Evolutionary conservation across 2,113 vertebrate species (phyloP).

Genomic region (Naja naja): DNA sequence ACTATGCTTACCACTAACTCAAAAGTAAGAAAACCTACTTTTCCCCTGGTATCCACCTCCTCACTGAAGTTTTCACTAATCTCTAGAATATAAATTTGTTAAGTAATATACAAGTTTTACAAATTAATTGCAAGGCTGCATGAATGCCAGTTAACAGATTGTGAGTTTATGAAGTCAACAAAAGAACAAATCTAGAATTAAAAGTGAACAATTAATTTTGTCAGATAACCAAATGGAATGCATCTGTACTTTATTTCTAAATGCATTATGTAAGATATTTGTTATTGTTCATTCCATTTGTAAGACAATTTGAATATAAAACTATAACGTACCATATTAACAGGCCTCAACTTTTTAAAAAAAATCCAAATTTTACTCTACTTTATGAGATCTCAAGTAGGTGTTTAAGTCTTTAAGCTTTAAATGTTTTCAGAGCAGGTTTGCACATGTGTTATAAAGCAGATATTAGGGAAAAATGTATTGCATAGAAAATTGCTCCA

Average conservation of each 20-base stretch:
- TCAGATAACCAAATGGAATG: not conserved
- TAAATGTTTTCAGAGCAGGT: not conserved
- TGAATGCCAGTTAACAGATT: constrained; percentile 23
- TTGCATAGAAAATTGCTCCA: not conserved
- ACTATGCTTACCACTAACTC: constrained; percentile 25
- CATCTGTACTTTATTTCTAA: not conserved
- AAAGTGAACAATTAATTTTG: constrained; percentile 19
- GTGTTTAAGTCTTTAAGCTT: constrained; percentile 3
- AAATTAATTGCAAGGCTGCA: constrained; percentile 29
- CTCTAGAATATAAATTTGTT: constrained; percentile 1
- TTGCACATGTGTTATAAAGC: not conserved
- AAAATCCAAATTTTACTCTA: constrained; percentile 6
- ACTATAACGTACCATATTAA: not conserved
- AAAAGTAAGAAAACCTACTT: constrained; percentile 7
- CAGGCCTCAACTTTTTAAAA: not conserved
- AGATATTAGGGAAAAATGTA: not conserved
- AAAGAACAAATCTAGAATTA: constrained; percentile 13
- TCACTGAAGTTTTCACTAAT: not conserved
- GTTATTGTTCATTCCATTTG: not conserved
- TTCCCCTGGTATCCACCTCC: not conserved
- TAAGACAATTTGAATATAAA: constrained; percentile 20
- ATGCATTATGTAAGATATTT: not conserved
- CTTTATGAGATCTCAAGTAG: constrained; percentile 1
- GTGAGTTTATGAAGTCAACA: constrained; percentile 23
- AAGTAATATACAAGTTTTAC: constrained; percentile 14